Conservation (phyloP, 2,113 vertebrate species). For the Neogale vison region DNA sequence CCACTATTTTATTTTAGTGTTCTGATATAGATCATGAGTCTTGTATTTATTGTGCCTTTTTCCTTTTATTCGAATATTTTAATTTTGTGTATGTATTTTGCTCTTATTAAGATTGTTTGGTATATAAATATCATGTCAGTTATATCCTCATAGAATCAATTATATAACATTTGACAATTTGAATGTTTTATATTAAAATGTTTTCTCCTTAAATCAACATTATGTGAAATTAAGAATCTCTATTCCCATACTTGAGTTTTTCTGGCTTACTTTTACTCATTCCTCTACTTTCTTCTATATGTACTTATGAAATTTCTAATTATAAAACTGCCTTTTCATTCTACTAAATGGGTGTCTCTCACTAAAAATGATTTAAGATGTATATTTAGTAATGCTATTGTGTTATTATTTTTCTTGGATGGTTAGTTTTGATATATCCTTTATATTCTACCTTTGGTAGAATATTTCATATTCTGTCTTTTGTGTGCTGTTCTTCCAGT, state of each 20-base stretch:
- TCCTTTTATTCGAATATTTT: neutral
- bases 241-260: neutral
- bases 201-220: neutral
- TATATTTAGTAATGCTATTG: neutral
- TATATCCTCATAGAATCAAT: neutral
- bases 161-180: neutral
- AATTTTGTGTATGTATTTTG: neutral
- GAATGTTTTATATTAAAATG: neutral
- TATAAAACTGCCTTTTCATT: neutral
- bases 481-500: accelerated
- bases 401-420: neutral
- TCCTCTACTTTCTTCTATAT: neutral
- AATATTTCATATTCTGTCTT: neutral
- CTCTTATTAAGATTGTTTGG: neutral
- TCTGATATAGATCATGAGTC: neutral
- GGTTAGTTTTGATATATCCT: neutral
- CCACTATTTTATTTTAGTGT: neutral
- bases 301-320: neutral
- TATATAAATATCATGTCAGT: neutral
- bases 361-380: neutral
- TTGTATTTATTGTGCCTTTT: neutral
- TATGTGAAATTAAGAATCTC: neutral
- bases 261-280: neutral
- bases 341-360: neutral
- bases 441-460: neutral